Percentiles rank a stretch among this genome's conserved stretches.
Evolutionary conservation across 2,888 invertebrate species (phyloP).

Genomic region (Piscicola geometra): DNA sequence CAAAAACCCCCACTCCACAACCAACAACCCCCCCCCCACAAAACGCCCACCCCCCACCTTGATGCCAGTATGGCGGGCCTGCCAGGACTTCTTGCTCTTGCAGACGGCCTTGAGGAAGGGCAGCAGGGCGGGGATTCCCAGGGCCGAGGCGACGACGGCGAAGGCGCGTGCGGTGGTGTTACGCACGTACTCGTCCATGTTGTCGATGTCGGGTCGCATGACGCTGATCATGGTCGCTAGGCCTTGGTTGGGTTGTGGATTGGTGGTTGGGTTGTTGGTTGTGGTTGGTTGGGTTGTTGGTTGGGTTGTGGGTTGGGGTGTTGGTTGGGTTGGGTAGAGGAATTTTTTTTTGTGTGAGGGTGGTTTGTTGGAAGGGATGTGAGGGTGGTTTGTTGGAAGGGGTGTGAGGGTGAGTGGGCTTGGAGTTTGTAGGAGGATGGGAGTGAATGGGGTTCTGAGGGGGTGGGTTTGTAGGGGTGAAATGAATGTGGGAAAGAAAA

Average conservation of each 20-base stretch:
- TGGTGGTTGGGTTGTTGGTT: slow-evolving; percentile 63
- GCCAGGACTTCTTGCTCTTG: slow-evolving; percentile 98
- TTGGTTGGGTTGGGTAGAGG: background rate
- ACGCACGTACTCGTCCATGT: slow-evolving; percentile 97
- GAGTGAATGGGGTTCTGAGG: no score
- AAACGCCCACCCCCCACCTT: background rate
- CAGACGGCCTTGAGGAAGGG: slow-evolving; percentile 97
- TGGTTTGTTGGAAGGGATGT: slow-evolving; percentile 60
- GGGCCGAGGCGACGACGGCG: slow-evolving; percentile 97
- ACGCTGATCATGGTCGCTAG: slow-evolving; percentile 99
- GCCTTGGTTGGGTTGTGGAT: no score
- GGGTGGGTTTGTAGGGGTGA: no score
- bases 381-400: background rate
- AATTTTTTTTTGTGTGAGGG: no score
- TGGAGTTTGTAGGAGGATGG: background rate
- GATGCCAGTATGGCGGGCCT: slow-evolving; percentile 73
- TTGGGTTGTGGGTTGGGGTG: background rate
- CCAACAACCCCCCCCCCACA: no score
- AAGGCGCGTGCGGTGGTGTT: slow-evolving; percentile 99
- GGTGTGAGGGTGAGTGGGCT: background rate
- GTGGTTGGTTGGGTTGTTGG: background rate
- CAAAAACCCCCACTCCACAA: no score
- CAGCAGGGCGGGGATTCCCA: slow-evolving; percentile 92
- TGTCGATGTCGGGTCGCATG: slow-evolving; percentile 99
- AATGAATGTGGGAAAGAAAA: no score